Percentiles rank a stretch among this genome's conserved stretches.
phyloP scores from a whole-genome alignment of 2,888 invertebrate species.

The Camponotus fellah region DNA sequence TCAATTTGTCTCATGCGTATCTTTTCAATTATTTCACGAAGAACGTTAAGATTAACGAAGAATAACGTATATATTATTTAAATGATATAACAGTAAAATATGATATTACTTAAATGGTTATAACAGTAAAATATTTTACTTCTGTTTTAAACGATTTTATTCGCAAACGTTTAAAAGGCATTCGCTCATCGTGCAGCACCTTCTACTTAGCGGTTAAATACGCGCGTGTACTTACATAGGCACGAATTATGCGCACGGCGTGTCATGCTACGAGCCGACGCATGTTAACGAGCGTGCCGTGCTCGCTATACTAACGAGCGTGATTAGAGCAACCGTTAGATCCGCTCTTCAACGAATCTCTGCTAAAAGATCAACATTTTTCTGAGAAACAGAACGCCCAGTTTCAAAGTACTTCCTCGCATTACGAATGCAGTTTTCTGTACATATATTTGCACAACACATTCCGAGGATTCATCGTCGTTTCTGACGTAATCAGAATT shows the following conservation, averaged over 20 bases:
- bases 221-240: constrained; percentile 35
- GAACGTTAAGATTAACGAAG: not conserved
- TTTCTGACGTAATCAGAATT: not conserved
- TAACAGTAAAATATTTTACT: not conserved
- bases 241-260: constrained; percentile 34
- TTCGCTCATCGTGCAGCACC: not conserved
- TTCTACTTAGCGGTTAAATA: constrained; percentile 29
- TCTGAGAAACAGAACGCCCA: not conserved
- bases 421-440: not conserved
- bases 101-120: not conserved
- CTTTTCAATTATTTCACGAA: not conserved
- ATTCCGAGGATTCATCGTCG: not conserved
- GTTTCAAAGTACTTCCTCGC: not conserved
- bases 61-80: not conserved
- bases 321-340: constrained; percentile 72
- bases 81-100: not conserved
- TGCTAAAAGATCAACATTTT: constrained; percentile 10
- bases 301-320: constrained; percentile 70
- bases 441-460: not conserved
- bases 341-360: constrained; percentile 38
- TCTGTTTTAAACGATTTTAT: not conserved
- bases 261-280: constrained; percentile 46
- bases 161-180: not conserved
- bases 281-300: constrained; percentile 62
- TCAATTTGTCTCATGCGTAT: not conserved